Conservation (phyloP, 2,888 invertebrate species). For the Drosophila affinis region DNA sequence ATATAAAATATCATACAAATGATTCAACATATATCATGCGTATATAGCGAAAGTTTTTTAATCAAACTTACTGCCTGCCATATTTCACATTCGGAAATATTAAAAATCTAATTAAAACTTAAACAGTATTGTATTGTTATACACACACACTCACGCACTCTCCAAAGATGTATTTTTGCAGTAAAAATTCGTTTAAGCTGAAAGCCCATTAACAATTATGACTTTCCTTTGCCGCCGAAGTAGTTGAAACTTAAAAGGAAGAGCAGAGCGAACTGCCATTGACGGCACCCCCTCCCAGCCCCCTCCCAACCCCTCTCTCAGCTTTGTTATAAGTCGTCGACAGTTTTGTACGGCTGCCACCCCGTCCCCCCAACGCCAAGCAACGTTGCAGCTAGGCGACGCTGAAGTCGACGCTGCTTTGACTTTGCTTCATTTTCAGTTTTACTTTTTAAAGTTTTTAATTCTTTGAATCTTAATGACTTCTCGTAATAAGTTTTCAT, state of each 20-base stretch:
- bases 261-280: conserved; percentile 42
- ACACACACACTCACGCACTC: not conserved
- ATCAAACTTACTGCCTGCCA: conserved; percentile 56
- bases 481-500: conserved; percentile 83
- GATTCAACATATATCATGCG: conserved; percentile 45
- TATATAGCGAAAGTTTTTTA: conserved; percentile 59
- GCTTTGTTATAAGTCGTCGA: conserved; percentile 57
- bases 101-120: conserved; percentile 51
- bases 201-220: conserved; percentile 73
- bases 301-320: conserved; percentile 1
- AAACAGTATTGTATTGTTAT: conserved; percentile 28
- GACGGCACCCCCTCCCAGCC: conserved; percentile 30
- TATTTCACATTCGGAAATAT: conserved; percentile 17
- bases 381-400: conserved; percentile 8
- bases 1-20: conserved; percentile 29
- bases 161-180: conserved; percentile 36
- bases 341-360: conserved; percentile 62
- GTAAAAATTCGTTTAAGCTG: conserved; percentile 52
- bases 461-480: conserved; percentile 82
- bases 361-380: not conserved
- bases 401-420: conserved; percentile 37
- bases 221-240: conserved; percentile 58
- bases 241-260: conserved; percentile 57
- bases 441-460: conserved; percentile 77
- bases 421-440: conserved; percentile 65